phyloP scores from a whole-genome alignment of 2,888 invertebrate species.

The Campopleginae sp. region DNA sequence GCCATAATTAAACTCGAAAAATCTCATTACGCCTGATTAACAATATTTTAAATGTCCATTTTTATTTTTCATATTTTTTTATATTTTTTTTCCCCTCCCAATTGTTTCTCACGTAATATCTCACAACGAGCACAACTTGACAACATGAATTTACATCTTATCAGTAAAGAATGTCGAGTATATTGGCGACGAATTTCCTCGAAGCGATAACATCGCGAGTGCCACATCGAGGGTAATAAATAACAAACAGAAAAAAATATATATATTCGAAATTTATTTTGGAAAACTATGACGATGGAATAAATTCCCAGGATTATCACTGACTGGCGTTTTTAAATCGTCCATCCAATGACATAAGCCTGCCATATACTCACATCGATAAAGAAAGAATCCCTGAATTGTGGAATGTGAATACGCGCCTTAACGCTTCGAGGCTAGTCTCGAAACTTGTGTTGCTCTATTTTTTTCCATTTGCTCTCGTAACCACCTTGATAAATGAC shows the following conservation, averaged over 20 bases:
- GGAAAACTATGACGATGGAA: neutral
- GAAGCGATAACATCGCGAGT: neutral
- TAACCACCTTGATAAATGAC: no score
- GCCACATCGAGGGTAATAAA: neutral
- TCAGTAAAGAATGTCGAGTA: conserved; percentile 22
- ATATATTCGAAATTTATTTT: neutral
- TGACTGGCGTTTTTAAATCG: conserved; percentile 20
- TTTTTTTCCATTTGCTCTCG: conserved; percentile 2
- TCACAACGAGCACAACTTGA: conserved; percentile 48
- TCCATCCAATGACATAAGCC: conserved; percentile 16
- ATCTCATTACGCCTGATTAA: conserved; percentile 42
- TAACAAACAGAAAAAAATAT: neutral
- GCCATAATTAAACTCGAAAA: conserved; percentile 58
- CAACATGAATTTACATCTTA: conserved; percentile 55
- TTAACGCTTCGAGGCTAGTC: conserved; percentile 50
- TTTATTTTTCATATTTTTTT: conserved; percentile 17
- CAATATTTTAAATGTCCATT: conserved; percentile 40
- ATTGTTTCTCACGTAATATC: conserved; percentile 44
- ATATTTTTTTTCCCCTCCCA: neutral
- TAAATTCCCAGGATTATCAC: conserved; percentile 13
- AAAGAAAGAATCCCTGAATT: conserved; percentile 56
- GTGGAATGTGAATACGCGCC: conserved; percentile 61
- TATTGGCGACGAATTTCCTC: conserved; percentile 15
- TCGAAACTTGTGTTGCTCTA: conserved; percentile 34
- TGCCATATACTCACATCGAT: conserved; percentile 22